These are phyloP conservation scores for Scyliorhinus canicula DNA, from an alignment of 2,797 vertebrate species.

Conservation along the genomic window DNA sequence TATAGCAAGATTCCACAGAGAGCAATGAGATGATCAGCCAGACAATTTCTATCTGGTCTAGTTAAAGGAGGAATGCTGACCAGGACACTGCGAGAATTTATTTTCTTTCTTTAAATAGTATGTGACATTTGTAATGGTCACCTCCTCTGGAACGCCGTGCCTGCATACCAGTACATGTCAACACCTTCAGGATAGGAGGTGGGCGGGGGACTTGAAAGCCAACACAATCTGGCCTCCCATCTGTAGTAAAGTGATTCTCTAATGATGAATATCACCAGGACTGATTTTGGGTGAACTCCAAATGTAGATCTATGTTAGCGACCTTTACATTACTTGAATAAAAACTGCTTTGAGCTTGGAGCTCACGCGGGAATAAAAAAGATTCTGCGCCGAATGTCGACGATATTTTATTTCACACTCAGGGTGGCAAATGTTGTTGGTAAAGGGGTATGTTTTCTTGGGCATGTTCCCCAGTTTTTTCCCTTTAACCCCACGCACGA, in stretches of 20 bases:
- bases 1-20: background rate
- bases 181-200: background rate
- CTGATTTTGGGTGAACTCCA: background rate
- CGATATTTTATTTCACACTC: background rate
- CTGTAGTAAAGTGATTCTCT: background rate
- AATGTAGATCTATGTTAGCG: background rate
- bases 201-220: background rate
- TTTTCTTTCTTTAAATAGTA: slow-evolving; percentile 9
- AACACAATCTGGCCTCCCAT: background rate
- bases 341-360: background rate
- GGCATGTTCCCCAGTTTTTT: background rate
- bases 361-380: background rate
- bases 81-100: background rate
- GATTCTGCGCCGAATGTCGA: background rate
- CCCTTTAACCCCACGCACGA: background rate
- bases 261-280: no score
- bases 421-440: background rate
- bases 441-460: background rate
- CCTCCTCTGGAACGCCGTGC: background rate
- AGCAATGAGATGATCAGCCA: background rate
- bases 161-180: background rate
- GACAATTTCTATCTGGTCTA: background rate
- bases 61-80: background rate
- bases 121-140: slow-evolving; percentile 9
- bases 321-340: background rate